A percentile compares a stretch with the other conserved stretches of the same genome.
These are phyloP conservation scores for Sarcophaga carnaria DNA, from an alignment of 2,888 invertebrate genomes.

Conservation along the genomic window DNA sequence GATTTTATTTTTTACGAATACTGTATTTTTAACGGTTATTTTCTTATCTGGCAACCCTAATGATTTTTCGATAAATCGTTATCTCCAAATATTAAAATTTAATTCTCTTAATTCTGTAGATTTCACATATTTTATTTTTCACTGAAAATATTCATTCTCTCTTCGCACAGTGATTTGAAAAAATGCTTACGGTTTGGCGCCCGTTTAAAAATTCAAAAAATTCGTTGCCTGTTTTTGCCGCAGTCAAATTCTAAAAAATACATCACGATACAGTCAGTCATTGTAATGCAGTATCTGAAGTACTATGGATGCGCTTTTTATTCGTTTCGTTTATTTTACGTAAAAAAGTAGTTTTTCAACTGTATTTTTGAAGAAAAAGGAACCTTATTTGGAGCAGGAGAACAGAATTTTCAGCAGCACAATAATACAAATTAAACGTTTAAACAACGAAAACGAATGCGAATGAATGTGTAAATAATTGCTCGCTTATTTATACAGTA, in stretches of 20 bases:
- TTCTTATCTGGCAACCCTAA: too few species aligned
- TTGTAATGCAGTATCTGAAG: too few species aligned
- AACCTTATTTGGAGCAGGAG: constrained; percentile 72
- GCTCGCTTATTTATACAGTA: constrained; percentile 29
- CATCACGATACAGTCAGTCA: too few species aligned
- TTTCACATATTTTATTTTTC: too few species aligned
- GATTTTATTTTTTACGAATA: too few species aligned
- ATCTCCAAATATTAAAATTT: too few species aligned
- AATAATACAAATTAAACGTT: constrained; percentile 57
- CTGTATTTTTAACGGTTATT: too few species aligned
- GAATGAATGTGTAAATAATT: constrained; percentile 2
- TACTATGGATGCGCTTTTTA: too few species aligned
- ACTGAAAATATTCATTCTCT: too few species aligned
- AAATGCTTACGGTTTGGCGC: background rate
- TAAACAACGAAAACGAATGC: background rate
- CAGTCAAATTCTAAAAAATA: too few species aligned
- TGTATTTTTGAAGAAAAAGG: constrained; percentile 73
- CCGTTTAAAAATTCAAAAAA: background rate
- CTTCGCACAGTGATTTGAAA: background rate
- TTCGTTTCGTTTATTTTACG: background rate
- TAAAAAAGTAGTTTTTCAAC: constrained; percentile 68
- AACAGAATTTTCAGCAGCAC: constrained; percentile 58
- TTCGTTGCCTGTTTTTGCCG: background rate
- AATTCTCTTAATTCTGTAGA: too few species aligned
- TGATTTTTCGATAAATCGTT: too few species aligned